A percentile compares a stretch with the other conserved stretches of the same genome.
Conservation (phyloP, 2,888 invertebrate genomes). For the Lasioglossum marginatum region DNA sequence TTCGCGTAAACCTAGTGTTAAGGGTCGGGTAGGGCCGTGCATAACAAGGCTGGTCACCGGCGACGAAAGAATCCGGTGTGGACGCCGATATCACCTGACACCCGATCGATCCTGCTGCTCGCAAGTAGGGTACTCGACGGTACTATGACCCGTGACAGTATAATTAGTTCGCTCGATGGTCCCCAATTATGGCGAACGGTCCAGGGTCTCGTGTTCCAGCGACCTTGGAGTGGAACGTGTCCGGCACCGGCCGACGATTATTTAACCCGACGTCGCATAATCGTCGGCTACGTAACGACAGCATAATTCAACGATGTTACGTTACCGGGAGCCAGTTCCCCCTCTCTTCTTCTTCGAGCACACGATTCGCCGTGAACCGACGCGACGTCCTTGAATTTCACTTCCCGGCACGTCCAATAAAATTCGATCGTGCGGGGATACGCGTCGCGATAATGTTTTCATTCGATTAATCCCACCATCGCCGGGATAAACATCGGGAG, state of each 20-base stretch:
- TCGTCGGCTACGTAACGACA: constrained; percentile 67
- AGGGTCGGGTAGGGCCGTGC: not conserved
- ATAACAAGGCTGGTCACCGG: not conserved
- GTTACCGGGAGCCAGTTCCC: constrained; percentile 33
- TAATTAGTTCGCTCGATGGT: constrained; percentile 40
- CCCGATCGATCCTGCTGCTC: constrained; percentile 16
- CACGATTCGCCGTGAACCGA: constrained; percentile 4
- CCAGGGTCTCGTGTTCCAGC: constrained; percentile 34
- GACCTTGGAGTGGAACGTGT: constrained; percentile 59
- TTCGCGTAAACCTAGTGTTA: not conserved
- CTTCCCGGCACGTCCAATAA: constrained; percentile 56
- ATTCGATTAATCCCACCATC: constrained; percentile 31
- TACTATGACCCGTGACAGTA: constrained; percentile 28
- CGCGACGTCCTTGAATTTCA: constrained; percentile 65
- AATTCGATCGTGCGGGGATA: constrained; percentile 50
- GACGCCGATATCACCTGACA: not conserved
- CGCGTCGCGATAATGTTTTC: constrained; percentile 28
- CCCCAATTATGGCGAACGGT: constrained; percentile 41
- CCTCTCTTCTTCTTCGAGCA: constrained; percentile 1
- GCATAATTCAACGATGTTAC: constrained; percentile 67
- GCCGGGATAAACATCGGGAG: not conserved
- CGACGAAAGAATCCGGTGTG: not conserved
- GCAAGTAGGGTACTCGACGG: constrained; percentile 5
- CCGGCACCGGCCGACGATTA: constrained; percentile 56
- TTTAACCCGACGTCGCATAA: constrained; percentile 69